Base-by-base conservation (phyloP, 2,113 vertebrate species). In the Notarius quadriscutis region DNA sequence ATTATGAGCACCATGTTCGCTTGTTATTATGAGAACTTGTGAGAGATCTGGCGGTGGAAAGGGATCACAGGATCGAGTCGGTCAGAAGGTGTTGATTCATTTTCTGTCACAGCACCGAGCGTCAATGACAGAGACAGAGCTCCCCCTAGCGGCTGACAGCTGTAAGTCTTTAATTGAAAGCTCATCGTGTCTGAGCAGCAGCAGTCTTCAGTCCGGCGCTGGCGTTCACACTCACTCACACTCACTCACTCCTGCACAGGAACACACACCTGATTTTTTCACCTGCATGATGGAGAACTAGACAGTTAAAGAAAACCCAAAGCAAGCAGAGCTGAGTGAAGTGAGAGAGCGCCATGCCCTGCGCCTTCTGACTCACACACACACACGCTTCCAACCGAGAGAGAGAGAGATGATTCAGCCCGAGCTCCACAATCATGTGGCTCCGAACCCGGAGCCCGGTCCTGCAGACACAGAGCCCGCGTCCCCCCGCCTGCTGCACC, bases 371-470 rank as follows among this genome's bases (percentile, higher is more conserved):
- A 96, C 91, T 88, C 20, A 5, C 50, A 25, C 48, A 22, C 72
- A 75, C 72, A 75, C 72, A 51, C 72, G 41, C 51, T 51, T 75
- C 48, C 72, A 75, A 10, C 72, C 41, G 48, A 12, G 50, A 55
- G 50, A 78, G n/a, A 78, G 50, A 90, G 93, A 93, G 89, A 95
- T 94, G 92, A 95, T 93, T 90, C 92, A 84, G 53, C 58, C 95
- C 67, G 94, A 94, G 84, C 93, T 92, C 87, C 95, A 95, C 91
- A 96, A 95, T 95, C 96, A 96, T 95, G 96, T 96, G 92, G 95
- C 96, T 92, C 96, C 95, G 90, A 97, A 96, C 92, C 96, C 96
- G 90, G 96, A 97, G 92, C 95, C 95, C 91, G 94, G 97, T 93
- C 96, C 96, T 74, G 91, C 95, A 55, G 96, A 96, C 91, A 91